Conservation (phyloP, 2,888 invertebrate species). For the Ormyrus nitidulus region DNA sequence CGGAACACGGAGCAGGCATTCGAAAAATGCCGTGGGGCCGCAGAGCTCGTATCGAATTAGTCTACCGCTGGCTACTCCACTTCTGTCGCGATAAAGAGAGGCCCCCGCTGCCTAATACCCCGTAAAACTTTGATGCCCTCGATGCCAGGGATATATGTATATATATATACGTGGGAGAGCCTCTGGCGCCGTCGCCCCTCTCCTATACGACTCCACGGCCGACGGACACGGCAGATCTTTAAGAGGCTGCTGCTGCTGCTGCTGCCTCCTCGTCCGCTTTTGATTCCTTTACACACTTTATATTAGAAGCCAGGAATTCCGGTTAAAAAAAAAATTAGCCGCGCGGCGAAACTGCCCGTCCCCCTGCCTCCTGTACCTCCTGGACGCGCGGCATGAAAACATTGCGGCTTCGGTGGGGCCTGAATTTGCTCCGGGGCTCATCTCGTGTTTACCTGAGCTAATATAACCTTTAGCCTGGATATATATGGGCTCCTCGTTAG, state of each 20-base stretch:
- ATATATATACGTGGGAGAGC: not conserved
- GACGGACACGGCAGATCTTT: no score
- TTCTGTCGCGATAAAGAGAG: constrained; percentile 41
- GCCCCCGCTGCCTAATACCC: constrained; percentile 6
- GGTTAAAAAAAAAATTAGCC: no score
- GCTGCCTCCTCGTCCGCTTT: no score
- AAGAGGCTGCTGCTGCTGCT: no score
- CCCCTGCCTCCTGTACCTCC: no score
- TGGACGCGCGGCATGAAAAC: constrained; percentile 61
- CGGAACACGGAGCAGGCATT: constrained; percentile 41
- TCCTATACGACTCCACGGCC: no score
- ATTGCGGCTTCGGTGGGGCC: constrained; percentile 59
- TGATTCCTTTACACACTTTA: no score
- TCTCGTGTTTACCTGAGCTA: constrained; percentile 31
- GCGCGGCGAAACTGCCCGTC: not conserved
- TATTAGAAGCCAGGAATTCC: no score
- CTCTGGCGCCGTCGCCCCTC: not conserved
- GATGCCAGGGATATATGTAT: not conserved
- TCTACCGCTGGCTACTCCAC: constrained; percentile 41
- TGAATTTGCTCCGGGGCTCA: constrained; percentile 13
- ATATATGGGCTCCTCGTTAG: constrained; percentile 13
- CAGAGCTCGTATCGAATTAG: constrained; percentile 30
- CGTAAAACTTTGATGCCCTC: constrained; percentile 28
- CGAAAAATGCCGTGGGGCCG: constrained; percentile 41
- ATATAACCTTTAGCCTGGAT: not conserved